These are phyloP conservation scores for Lacerta agilis DNA, from an alignment of 2,797 vertebrate genomes.

Conservation along the genomic window DNA sequence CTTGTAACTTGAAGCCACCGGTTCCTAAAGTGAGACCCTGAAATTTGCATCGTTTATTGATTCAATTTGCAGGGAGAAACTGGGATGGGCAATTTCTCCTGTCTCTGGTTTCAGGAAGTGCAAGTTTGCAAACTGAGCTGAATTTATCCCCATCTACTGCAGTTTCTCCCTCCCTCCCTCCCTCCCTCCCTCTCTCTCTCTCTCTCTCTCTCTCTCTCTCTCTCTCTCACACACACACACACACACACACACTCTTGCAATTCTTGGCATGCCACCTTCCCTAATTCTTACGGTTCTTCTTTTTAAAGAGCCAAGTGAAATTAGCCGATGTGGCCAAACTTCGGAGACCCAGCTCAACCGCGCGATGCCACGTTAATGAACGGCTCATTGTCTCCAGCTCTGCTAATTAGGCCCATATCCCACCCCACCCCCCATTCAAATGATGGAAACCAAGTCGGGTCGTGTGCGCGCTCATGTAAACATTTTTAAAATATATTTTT, in stretches of 20 bases:
- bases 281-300: constrained; percentile 44
- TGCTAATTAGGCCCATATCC: constrained; percentile 58
- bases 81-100: no score
- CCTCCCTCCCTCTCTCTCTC: no score
- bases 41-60: no score
- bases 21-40: no score
- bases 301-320: constrained; percentile 15
- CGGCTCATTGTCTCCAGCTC: constrained; percentile 43
- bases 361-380: constrained; percentile 70
- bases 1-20: no score
- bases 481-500: neutral
- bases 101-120: no score
- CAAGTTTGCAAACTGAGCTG: no score
- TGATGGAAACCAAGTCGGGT: neutral
- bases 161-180: no score
- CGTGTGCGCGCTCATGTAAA: neutral
- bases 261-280: constrained; percentile 40
- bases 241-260: neutral
- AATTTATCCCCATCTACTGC: no score
- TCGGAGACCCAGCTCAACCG: constrained; percentile 59
- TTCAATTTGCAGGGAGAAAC: no score
- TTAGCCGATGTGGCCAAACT: constrained; percentile 64
- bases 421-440: neutral
- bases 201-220: no score
- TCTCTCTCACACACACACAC: no score